Evolutionary conservation across 2,113 vertebrate genomes (phyloP).

Genomic region (Phaethornis superciliosus): DNA sequence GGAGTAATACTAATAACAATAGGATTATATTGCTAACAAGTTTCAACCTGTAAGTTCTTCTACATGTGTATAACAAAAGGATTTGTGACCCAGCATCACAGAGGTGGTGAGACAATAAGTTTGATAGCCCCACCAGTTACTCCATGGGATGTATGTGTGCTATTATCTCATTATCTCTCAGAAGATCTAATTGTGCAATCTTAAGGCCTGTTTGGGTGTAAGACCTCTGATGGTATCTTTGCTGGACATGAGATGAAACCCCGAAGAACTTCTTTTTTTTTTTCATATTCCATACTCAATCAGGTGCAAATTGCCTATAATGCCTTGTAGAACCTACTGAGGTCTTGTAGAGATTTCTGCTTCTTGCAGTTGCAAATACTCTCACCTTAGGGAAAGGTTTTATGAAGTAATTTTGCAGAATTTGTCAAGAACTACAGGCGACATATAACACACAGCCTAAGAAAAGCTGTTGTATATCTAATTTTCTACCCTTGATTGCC

Average conservation of each 20-base stretch:
- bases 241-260: not conserved
- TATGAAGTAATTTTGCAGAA: not conserved
- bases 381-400: not conserved
- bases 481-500: not conserved
- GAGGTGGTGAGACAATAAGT: not conserved
- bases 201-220: not conserved
- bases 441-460: not conserved
- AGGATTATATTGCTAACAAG: not conserved
- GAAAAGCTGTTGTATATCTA: not conserved
- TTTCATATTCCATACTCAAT: not conserved
- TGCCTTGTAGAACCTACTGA: not conserved
- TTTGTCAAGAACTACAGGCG: not conserved
- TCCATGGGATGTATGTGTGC: not conserved
- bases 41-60: not conserved
- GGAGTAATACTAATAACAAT: not conserved
- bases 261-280: not conserved
- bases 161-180: not conserved
- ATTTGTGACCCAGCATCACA: constrained; percentile 8
- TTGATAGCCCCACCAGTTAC: not conserved
- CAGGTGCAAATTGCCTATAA: not conserved
- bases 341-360: not conserved
- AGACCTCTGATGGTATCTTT: not conserved
- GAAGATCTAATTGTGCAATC: not conserved
- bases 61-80: not conserved
- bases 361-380: not conserved